Evolutionary conservation across 2,888 invertebrate genomes (phyloP), one percentile per base, ranked within the genome.

Genomic region (Baccha elongata): DNA sequence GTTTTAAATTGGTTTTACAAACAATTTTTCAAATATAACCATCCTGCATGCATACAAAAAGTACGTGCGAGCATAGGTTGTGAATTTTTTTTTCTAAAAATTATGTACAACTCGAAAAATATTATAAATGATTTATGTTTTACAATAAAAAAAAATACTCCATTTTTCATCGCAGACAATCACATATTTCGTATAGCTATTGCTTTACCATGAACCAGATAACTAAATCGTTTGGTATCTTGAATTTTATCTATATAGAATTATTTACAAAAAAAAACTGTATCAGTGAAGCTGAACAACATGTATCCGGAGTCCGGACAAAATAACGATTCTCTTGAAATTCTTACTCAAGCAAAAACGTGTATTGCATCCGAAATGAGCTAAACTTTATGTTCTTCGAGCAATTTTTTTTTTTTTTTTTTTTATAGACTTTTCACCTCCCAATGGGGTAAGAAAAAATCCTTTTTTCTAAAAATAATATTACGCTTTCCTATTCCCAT

Each of bases 301-400:
- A 37, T 8, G 13, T 37, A 13, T 21, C 55, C n/a, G 15, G 23
- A 40, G 13, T 60, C 15, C 15, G 35, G n/a, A 11, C 10, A 3
- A 10, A 65, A 29, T n/a, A 50, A 26, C 8, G 19, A 26, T 46
- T 53, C 68, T 29, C 40, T 42, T 23, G 15, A 52, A 40, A 15
- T 35, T 29, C 29, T 21, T 40, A 21, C 40, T 40, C 13, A 50
- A 26, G 7, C 17, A 19, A n/a, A 40, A 60, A 46, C 42, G 15
- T 26, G 26, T 10, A 32, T 10, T 69, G 75, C 69, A 75, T 62
- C 19, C 21, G 23, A 64, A 64, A 55, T 69, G 60, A 55, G 37
- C 60, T 68, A 6, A 23, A 19, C 29, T 21, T 32, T 23, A 23
- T 3, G 5, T 23, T 5, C 23, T 23, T 23, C 3, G 5, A 23